Conservation (phyloP, 1,140 invertebrate species). For the Yoshiicerus persimilis region DNA sequence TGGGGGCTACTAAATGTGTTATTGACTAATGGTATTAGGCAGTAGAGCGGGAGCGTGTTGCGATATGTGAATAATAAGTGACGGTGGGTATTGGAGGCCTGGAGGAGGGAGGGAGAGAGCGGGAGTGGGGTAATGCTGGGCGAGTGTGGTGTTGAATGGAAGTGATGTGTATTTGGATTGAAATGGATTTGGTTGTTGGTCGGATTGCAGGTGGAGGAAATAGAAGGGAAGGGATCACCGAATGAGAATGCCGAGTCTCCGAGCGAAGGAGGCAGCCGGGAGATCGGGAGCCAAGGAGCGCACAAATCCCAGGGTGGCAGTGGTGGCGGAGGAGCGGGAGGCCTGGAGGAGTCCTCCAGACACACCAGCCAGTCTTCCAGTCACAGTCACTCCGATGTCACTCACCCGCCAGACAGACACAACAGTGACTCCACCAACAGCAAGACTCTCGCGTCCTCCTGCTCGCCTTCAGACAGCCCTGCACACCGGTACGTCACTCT, state of each 20-base stretch:
- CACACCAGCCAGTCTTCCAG: constrained; percentile 42
- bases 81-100: no score
- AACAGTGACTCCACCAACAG: constrained; percentile 37
- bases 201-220: constrained; percentile 48
- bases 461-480: constrained; percentile 43
- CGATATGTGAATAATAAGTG: no score
- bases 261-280: constrained; percentile 31
- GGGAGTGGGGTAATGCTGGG: not conserved
- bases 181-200: constrained; percentile 14
- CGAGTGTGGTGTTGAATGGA: not conserved
- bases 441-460: constrained; percentile 40
- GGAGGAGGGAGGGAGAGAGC: not conserved
- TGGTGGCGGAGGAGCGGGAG: constrained; percentile 10
- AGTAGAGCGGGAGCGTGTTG: no score
- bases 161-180: not conserved
- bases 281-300: not conserved
- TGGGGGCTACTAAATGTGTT: no score
- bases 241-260: constrained; percentile 46
- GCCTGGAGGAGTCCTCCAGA: constrained; percentile 30
- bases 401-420: constrained; percentile 25
- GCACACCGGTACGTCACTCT: constrained; percentile 34
- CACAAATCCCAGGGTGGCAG: not conserved
- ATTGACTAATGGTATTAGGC: no score
- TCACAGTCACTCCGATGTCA: constrained; percentile 38
- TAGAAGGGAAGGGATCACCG: constrained; percentile 49